Evolutionary conservation across 2,888 invertebrate species (phyloP).

Genomic region (Diaphora mendica): DNA sequence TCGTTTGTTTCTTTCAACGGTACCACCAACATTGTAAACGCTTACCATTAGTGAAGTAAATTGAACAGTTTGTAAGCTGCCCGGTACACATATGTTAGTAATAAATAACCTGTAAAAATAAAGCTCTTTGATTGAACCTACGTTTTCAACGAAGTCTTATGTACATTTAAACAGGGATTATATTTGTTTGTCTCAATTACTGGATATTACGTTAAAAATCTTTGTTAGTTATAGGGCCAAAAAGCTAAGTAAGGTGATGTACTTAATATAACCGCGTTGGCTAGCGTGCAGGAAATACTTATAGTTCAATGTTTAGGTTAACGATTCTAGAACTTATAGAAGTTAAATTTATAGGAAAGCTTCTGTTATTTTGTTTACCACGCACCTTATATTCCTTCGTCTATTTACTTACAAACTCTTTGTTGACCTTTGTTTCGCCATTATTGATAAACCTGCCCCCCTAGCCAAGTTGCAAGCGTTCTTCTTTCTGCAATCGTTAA

Average conservation of each 20-base stretch:
- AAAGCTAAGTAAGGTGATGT: background rate
- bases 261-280: background rate
- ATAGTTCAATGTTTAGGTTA: conserved; percentile 39
- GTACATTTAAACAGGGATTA: background rate
- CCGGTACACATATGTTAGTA: background rate
- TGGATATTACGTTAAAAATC: background rate
- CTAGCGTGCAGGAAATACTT: conserved; percentile 36
- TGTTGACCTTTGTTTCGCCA: background rate
- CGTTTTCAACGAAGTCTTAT: background rate
- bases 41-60: background rate
- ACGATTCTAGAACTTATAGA: conserved; percentile 12
- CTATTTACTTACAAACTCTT: background rate
- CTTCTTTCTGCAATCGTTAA: too few species aligned
- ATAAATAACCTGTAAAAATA: background rate
- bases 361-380: conserved; percentile 5
- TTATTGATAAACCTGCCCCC: too few species aligned
- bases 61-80: background rate
- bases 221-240: background rate
- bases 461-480: too few species aligned
- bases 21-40: background rate
- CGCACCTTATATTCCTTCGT: conserved; percentile 1
- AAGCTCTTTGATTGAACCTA: background rate
- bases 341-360: background rate
- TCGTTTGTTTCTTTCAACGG: background rate
- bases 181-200: background rate